A percentile compares a stretch with the other conserved stretches of the same genome.
Conservation (phyloP, 2,888 invertebrate species). For the Lycocerus yunnanus region DNA sequence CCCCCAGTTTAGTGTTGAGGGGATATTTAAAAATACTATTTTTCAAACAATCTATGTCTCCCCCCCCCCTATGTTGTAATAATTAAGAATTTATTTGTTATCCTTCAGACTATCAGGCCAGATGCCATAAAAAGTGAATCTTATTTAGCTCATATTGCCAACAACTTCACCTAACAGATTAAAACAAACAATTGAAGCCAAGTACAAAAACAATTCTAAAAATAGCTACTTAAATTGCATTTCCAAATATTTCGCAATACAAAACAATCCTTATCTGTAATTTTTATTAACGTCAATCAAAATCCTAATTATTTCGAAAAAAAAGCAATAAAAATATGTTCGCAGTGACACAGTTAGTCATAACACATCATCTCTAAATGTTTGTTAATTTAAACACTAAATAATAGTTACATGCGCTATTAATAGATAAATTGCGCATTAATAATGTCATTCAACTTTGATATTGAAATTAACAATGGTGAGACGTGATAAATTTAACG, state of each 20-base stretch:
- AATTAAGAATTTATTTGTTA: too few relatives aligned
- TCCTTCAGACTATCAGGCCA: background rate
- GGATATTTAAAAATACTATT: too few relatives aligned
- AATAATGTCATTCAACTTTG: background rate
- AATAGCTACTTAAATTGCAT: background rate
- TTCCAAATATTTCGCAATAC: background rate
- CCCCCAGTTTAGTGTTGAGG: too few relatives aligned
- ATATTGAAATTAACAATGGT: background rate
- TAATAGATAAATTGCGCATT: background rate
- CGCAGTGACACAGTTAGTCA: background rate
- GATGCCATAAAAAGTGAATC: background rate
- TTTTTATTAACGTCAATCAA: background rate
- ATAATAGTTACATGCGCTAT: background rate
- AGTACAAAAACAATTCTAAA: background rate
- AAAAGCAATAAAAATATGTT: background rate
- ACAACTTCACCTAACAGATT: background rate
- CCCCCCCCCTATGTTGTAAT: too few relatives aligned
- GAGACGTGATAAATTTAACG: background rate
- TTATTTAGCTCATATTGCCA: background rate
- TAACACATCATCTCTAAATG: background rate
- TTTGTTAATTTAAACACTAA: background rate
- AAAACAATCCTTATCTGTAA: background rate
- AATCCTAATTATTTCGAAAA: background rate
- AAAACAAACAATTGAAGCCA: background rate
- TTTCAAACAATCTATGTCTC: too few relatives aligned